These are phyloP conservation scores for Recurvirostra avosetta DNA, from an alignment of 2,113 vertebrate species.

Conservation along the genomic window DNA sequence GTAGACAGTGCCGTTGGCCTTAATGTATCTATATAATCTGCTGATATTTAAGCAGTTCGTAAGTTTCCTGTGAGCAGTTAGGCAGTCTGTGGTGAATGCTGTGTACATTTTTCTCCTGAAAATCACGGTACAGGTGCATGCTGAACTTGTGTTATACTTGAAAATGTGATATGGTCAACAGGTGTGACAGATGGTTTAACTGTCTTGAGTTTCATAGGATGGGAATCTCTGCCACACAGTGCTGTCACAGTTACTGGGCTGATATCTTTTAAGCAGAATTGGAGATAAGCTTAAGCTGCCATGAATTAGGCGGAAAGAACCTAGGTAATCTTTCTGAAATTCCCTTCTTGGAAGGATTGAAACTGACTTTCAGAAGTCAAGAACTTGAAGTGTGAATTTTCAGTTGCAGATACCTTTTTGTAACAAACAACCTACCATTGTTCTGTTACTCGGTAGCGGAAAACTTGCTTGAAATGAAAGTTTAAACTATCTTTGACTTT, in stretches of 20 bases:
- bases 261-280: background rate
- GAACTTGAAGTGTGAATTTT: background rate
- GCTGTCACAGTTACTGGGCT: constrained; percentile 9
- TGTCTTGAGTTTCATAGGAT: constrained; percentile 32
- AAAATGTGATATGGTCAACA: constrained; percentile 1
- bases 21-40: constrained; percentile 30
- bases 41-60: constrained; percentile 1
- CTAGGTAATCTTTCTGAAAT: background rate
- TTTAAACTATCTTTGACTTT: constrained; percentile 32
- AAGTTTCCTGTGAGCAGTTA: background rate
- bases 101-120: constrained; percentile 45
- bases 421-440: constrained; percentile 8
- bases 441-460: background rate
- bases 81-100: constrained; percentile 38
- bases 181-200: constrained; percentile 21
- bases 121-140: constrained; percentile 14
- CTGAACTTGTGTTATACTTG: constrained; percentile 17
- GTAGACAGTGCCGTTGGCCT: constrained; percentile 41
- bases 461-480: constrained; percentile 40
- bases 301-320: background rate
- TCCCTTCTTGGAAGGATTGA: background rate
- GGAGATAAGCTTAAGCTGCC: background rate
- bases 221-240: constrained; percentile 17
- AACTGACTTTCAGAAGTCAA: constrained; percentile 17
- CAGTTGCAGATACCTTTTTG: constrained; percentile 25